Percentiles rank a stretch among this genome's conserved stretches.
Evolutionary conservation across 1,140 invertebrate species (phyloP).

Genomic region (Metopolophium dirhodum): DNA sequence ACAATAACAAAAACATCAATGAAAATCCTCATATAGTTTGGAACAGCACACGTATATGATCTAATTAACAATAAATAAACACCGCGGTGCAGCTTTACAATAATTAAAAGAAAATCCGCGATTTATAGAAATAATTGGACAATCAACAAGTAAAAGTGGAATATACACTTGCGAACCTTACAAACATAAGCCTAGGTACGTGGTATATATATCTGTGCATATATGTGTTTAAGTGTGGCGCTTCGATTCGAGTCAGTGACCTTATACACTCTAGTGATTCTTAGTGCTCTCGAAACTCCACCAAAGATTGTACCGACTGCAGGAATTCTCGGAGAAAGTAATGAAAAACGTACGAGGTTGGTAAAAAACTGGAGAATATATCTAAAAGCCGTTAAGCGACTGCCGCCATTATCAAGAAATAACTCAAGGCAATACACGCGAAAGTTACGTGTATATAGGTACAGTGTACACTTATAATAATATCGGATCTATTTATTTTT

Average conservation of each 20-base stretch:
- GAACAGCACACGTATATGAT: not conserved
- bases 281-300: conserved; percentile 32
- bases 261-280: conserved; percentile 40
- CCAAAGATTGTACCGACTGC: not conserved
- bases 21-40: not conserved
- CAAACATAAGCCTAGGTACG: not conserved
- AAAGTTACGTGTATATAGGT: not conserved
- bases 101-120: not conserved
- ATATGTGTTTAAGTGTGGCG: not conserved
- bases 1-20: not conserved
- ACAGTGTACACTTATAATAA: not conserved
- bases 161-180: not conserved
- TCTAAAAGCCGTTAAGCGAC: conserved; percentile 16
- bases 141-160: not conserved
- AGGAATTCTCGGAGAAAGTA: conserved; percentile 36
- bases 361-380: conserved; percentile 39
- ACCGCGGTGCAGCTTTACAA: not conserved
- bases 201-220: not conserved
- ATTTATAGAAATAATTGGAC: conserved; percentile 33
- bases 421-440: not conserved
- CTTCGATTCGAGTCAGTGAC: conserved; percentile 39
- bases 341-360: conserved; percentile 6
- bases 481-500: not conserved
- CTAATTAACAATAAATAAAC: conserved; percentile 8
- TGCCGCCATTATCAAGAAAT: not conserved